Conservation (phyloP, 2,888 invertebrate species). For the Xanthia togata region DNA sequence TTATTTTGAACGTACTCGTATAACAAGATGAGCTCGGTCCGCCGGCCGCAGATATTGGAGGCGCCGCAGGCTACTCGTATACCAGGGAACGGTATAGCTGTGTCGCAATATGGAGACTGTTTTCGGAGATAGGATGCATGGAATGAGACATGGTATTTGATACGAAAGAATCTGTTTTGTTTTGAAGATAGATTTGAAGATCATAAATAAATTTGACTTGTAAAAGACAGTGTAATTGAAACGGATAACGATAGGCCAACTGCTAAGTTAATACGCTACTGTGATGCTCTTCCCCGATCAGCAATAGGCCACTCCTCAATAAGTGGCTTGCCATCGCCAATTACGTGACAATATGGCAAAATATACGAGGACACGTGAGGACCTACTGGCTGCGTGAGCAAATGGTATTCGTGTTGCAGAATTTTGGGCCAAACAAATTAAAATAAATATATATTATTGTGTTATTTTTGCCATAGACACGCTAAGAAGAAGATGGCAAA, state of each 20-base stretch:
- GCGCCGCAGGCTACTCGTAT: constrained; percentile 64
- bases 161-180: neutral
- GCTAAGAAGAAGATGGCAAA: neutral
- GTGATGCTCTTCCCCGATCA: neutral
- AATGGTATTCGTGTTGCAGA: neutral
- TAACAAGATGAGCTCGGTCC: constrained; percentile 73
- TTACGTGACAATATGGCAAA: neutral
- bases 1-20: constrained; percentile 45
- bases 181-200: neutral
- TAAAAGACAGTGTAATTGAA: neutral
- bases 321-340: neutral
- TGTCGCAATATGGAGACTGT: constrained; percentile 26
- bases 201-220: neutral
- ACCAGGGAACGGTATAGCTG: constrained; percentile 4
- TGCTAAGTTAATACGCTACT: neutral
- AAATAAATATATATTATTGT: neutral
- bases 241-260: neutral
- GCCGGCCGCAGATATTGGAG: constrained; percentile 73
- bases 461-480: neutral
- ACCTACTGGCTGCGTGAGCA: neutral
- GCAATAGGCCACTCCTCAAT: neutral
- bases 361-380: neutral
- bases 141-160: constrained; percentile 16
- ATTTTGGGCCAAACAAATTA: neutral
- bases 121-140: constrained; percentile 12